phyloP scores from a whole-genome alignment of 92 coral and sea anemone genomes.

The Siderastrea siderea region DNA sequence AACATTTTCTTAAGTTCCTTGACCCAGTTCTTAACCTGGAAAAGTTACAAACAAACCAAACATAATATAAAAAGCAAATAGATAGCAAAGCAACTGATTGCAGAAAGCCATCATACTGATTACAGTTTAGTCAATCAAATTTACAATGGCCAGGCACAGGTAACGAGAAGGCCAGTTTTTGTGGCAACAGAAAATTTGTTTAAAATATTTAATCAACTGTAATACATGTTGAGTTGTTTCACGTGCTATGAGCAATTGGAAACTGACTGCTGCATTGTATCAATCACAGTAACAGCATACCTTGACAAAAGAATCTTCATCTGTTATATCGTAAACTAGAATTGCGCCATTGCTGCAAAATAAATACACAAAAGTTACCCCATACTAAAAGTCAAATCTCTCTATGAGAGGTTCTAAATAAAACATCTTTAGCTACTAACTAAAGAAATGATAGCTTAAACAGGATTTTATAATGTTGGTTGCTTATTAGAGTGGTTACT shows the following conservation, averaged over 20 bases:
- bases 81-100: not conserved
- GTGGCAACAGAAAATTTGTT: too few species aligned
- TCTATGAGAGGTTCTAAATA: too few species aligned
- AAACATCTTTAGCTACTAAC: too few species aligned
- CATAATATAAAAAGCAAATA: not conserved
- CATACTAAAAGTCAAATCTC: too few species aligned
- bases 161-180: too few species aligned
- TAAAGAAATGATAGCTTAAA: too few species aligned
- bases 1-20: constrained; percentile 97
- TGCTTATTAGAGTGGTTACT: too few species aligned
- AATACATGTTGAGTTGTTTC: too few species aligned
- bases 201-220: too few species aligned
- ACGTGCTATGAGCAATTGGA: not conserved
- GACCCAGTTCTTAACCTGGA: constrained; percentile 97
- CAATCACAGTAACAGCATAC: constrained; percentile 40
- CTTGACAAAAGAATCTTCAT: constrained; percentile 98
- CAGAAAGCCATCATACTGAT: not conserved
- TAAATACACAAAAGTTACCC: not conserved
- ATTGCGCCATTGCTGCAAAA: constrained; percentile 95
- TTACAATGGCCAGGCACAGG: too few species aligned
- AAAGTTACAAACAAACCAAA: not conserved
- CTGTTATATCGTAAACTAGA: constrained; percentile 97
- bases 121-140: too few species aligned
- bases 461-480: too few species aligned
- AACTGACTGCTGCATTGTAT: not conserved